Evolutionary conservation across 2,797 vertebrate genomes (phyloP).

Genomic region (Protosalanx chinensis): DNA sequence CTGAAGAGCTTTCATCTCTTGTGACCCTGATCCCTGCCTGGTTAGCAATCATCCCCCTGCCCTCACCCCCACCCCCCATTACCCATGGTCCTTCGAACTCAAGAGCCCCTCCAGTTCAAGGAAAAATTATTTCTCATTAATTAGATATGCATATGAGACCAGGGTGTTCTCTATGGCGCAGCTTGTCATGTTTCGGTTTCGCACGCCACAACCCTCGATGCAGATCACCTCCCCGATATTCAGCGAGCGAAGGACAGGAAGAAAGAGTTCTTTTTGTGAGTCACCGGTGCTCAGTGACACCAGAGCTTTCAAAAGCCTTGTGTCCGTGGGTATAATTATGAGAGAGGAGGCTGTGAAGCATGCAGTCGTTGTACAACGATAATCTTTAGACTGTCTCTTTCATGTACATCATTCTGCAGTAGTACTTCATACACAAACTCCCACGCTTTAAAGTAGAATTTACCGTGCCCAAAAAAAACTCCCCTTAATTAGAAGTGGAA

Average conservation of each 20-base stretch:
- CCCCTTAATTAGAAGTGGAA: slow-evolving; percentile 43
- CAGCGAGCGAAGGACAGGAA: slow-evolving; percentile 51
- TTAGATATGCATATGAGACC: slow-evolving; percentile 62
- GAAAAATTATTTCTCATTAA: slow-evolving; percentile 62
- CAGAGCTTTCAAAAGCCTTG: slow-evolving; percentile 55
- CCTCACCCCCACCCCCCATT: neutral
- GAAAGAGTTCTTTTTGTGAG: slow-evolving; percentile 54
- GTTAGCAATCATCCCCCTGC: neutral
- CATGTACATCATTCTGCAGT: too few species aligned
- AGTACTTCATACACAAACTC: neutral
- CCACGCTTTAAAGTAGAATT: slow-evolving; percentile 30
- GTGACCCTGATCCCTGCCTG: slow-evolving; percentile 12
- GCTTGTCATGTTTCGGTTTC: slow-evolving; percentile 66
- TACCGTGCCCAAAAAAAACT: slow-evolving; percentile 24
- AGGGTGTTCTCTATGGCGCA: slow-evolving; percentile 45
- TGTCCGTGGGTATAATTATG: slow-evolving; percentile 53
- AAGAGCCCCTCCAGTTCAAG: slow-evolving; percentile 57
- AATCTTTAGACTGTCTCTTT: slow-evolving; percentile 14
- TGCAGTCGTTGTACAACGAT: slow-evolving; percentile 23
- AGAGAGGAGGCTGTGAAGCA: neutral
- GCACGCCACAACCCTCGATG: slow-evolving; percentile 61
- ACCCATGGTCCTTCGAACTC: slow-evolving; percentile 49
- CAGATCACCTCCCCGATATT: slow-evolving; percentile 63
- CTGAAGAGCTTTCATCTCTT: slow-evolving; percentile 28
- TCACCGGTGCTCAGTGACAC: slow-evolving; percentile 41